Conservation (phyloP, 2,888 invertebrate species). For the Physocephala rufipes region DNA sequence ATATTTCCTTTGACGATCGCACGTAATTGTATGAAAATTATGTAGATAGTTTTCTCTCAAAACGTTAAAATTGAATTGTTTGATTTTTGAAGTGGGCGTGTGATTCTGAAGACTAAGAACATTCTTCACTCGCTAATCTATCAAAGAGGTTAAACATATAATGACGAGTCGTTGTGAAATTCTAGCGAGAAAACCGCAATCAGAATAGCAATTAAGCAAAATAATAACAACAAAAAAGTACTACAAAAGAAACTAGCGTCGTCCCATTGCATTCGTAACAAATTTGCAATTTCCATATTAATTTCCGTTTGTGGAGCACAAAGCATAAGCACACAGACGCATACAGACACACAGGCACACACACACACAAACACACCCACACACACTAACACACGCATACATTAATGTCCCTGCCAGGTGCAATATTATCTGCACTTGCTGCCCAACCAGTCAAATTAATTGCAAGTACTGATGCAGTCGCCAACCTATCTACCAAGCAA, state of each 20-base stretch:
- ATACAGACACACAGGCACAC: not conserved
- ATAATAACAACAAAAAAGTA: conserved; percentile 24
- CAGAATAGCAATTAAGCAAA: conserved; percentile 11
- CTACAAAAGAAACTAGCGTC: conserved; percentile 24
- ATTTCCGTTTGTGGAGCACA: conserved; percentile 48
- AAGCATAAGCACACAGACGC: not conserved
- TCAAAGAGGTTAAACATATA: too few relatives aligned
- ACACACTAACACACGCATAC: not conserved
- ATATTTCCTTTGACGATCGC: too few relatives aligned
- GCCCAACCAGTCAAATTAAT: conserved; percentile 21
- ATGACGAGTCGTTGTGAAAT: not conserved
- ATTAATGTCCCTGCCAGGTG: not conserved
- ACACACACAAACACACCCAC: conserved; percentile 1
- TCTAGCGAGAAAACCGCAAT: conserved; percentile 18
- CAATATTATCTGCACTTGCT: not conserved
- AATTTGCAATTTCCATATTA: conserved; percentile 58
- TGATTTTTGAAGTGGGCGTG: too few relatives aligned
- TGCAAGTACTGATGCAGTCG: conserved; percentile 9
- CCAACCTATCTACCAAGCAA: not conserved
- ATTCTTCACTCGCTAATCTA: too few relatives aligned
- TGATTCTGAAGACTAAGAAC: not conserved
- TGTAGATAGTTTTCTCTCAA: too few relatives aligned
- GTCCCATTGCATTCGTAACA: conserved; percentile 36
- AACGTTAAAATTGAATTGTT: too few relatives aligned
- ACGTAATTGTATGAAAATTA: too few relatives aligned